These are phyloP conservation scores for Wasmannia auropunctata DNA, from an alignment of 1,140 invertebrate genomes.

Conservation along the genomic window DNA sequence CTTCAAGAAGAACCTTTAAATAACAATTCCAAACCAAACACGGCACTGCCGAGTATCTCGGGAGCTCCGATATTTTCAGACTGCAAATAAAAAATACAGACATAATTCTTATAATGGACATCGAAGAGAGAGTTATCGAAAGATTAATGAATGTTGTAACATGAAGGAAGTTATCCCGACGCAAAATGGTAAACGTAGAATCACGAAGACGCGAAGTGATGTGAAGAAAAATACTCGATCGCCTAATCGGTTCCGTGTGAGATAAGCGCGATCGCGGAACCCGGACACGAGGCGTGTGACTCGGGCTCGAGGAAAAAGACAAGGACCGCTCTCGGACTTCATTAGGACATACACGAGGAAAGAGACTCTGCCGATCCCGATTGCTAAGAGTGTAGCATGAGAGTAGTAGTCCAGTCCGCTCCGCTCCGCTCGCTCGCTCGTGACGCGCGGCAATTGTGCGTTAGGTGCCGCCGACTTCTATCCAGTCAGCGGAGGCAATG, in stretches of 20 bases:
- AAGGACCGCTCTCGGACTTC: constrained; percentile 43
- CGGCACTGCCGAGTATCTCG: too few relatives aligned
- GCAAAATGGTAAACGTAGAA: neutral
- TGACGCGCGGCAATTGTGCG: constrained; percentile 54
- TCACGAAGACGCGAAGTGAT: neutral
- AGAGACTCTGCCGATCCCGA: constrained; percentile 34
- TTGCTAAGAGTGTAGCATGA: constrained; percentile 41
- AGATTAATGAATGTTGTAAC: neutral
- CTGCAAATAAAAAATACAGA: neutral
- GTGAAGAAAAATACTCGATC: neutral
- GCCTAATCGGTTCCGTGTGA: constrained; percentile 13
- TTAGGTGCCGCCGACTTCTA: constrained; percentile 51
- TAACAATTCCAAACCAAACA: neutral
- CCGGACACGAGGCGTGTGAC: constrained; percentile 4
- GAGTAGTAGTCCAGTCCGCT: neutral
- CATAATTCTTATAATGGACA: neutral
- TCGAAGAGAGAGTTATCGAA: neutral
- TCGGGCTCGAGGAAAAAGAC: constrained; percentile 9
- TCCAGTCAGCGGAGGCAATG: constrained; percentile 51
- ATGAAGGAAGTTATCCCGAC: too few relatives aligned
- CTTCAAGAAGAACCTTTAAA: constrained; percentile 2
- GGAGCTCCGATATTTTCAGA: neutral
- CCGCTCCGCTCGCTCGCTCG: constrained; percentile 21
- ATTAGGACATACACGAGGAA: constrained; percentile 14
- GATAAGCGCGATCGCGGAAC: constrained; percentile 34